Evolutionary conservation across 2,797 vertebrate genomes (phyloP).

Genomic region (Varecia variegata): DNA sequence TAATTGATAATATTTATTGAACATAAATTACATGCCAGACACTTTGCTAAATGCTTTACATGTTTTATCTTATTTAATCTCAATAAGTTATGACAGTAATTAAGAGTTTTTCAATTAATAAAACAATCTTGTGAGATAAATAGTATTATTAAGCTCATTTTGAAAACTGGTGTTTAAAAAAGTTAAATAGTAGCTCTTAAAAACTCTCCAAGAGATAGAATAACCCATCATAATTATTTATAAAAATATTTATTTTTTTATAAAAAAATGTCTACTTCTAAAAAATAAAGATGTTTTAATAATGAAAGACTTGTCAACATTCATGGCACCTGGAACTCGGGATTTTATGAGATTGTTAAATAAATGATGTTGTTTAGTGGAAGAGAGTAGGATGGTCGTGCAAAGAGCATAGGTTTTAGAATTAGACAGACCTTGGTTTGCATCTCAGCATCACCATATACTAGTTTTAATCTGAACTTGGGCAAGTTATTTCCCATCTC

Average conservation of each 20-base stretch:
- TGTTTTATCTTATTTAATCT: slow-evolving; percentile 37
- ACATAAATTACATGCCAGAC: not conserved
- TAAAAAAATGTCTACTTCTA: not conserved
- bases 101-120: not conserved
- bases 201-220: not conserved
- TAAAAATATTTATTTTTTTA: not conserved
- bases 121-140: slow-evolving; percentile 10
- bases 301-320: not conserved
- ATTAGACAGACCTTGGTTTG: not conserved
- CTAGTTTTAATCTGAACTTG: not conserved
- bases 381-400: not conserved
- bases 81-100: not conserved
- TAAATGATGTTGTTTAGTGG: not conserved
- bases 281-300: not conserved
- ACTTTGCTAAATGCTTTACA: not conserved
- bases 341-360: not conserved
- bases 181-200: not conserved
- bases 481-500: not conserved
- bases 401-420: not conserved
- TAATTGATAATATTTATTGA: not conserved
- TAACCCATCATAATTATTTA: not conserved
- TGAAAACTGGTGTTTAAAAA: slow-evolving; percentile 27
- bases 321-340: not conserved
- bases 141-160: not conserved
- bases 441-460: not conserved